These are phyloP conservation scores for Pachyseris speciosa DNA, from an alignment of 64 coral and sea anemone genomes.

Conservation along the genomic window DNA sequence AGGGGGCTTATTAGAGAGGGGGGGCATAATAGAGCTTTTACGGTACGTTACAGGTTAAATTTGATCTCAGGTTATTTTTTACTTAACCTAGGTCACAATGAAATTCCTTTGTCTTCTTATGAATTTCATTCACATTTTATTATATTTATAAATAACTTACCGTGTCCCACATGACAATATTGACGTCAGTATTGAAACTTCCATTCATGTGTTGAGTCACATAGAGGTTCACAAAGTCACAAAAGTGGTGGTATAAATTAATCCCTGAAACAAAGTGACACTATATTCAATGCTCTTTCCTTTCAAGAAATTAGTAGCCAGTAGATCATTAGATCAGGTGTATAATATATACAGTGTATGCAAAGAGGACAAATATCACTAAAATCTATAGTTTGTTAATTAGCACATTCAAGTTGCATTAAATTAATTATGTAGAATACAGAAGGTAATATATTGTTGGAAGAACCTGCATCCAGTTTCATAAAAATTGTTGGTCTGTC, in stretches of 20 bases:
- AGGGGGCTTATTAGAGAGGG: too few species aligned
- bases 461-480: conserved; percentile 91
- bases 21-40: too few species aligned
- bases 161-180: conserved; percentile 96
- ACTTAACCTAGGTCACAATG: too few species aligned
- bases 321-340: too few species aligned
- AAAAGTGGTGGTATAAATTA: conserved; percentile 95
- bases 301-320: too few species aligned
- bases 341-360: too few species aligned
- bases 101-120: too few species aligned
- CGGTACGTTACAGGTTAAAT: too few species aligned
- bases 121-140: not conserved
- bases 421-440: not conserved
- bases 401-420: too few species aligned
- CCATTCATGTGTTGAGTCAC: conserved; percentile 90
- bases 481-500: conserved; percentile 84
- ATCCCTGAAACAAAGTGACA: conserved; percentile 53
- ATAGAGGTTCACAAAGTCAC: conserved; percentile 91
- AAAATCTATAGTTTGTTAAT: too few species aligned
- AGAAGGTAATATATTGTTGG: not conserved
- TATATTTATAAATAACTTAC: conserved; percentile 42
- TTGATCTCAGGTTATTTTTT: too few species aligned
- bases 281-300: not conserved
- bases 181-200: conserved; percentile 74
- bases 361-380: too few species aligned